phyloP scores from a whole-genome alignment of 2,797 vertebrate genomes.

The Scyliorhinus canicula region DNA sequence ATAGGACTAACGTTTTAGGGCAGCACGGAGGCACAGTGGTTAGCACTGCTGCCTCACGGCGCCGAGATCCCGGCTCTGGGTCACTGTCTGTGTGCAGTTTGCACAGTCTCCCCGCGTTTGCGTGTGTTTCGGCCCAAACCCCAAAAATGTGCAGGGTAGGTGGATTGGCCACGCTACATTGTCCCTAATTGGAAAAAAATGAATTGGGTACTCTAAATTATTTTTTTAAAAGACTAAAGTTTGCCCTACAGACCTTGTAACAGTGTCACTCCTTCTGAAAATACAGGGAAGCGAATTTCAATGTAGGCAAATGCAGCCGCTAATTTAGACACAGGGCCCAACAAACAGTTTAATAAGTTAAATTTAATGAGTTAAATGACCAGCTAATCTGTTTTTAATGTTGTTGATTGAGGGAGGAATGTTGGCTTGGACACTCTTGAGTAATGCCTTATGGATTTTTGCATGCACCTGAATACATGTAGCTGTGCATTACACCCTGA shows the following conservation, averaged over 20 bases:
- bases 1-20: too few species aligned
- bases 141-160: too few species aligned
- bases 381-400: background rate
- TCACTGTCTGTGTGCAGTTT: too few species aligned
- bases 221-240: conserved; percentile 20
- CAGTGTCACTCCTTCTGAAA: background rate
- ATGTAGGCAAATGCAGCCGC: background rate
- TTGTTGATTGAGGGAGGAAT: background rate
- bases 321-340: background rate
- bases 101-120: too few species aligned
- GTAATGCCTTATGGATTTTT: background rate
- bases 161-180: too few species aligned
- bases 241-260: background rate
- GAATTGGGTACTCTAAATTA: too few species aligned
- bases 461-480: background rate
- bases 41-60: too few species aligned
- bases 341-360: background rate
- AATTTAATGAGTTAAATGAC: background rate
- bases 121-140: too few species aligned
- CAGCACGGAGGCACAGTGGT: too few species aligned
- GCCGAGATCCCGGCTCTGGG: too few species aligned
- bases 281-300: background rate
- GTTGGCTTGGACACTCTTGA: too few species aligned
- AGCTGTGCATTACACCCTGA: background rate
- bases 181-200: too few species aligned